A percentile compares a stretch with the other conserved stretches of the same genome.
These are phyloP conservation scores for Eriocheir sinensis DNA, from an alignment of 1,140 invertebrate species.

Conservation along the genomic window DNA sequence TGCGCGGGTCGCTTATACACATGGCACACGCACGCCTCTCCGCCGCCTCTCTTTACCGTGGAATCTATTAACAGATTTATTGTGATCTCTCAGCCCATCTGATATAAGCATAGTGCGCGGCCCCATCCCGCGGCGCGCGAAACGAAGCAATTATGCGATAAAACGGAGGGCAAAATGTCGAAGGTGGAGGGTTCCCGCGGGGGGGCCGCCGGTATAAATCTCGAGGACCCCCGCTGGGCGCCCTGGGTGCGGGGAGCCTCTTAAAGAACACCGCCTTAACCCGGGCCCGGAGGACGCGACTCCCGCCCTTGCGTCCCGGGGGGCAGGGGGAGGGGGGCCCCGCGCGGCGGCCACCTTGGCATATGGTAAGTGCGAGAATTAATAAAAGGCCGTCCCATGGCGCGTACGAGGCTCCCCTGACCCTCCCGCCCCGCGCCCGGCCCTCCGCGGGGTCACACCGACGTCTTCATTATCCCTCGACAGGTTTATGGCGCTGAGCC, in stretches of 20 bases:
- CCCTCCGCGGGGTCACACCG: conserved; percentile 6
- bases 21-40: conserved; percentile 52
- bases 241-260: conserved; percentile 61
- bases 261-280: conserved; percentile 62
- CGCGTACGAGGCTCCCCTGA: conserved; percentile 33
- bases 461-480: conserved; percentile 74
- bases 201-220: conserved; percentile 66
- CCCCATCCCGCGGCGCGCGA: neutral
- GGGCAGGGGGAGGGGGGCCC: neutral
- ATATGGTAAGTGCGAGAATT: conserved; percentile 77
- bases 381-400: conserved; percentile 74
- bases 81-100: conserved; percentile 27
- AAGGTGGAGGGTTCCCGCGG: conserved; percentile 5
- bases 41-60: conserved; percentile 26
- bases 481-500: conserved; percentile 67
- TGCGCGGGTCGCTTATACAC: conserved; percentile 64
- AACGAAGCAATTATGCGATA: conserved; percentile 65
- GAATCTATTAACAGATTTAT: conserved; percentile 63
- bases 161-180: conserved; percentile 56
- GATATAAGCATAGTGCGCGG: conserved; percentile 49
- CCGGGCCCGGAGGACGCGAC: conserved; percentile 43
- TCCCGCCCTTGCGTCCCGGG: conserved; percentile 51
- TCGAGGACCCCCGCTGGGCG: conserved; percentile 66
- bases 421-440: neutral
- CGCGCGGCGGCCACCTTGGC: conserved; percentile 39